Conservation (phyloP, 2,113 vertebrate genomes). For the Clarias magur region DNA sequence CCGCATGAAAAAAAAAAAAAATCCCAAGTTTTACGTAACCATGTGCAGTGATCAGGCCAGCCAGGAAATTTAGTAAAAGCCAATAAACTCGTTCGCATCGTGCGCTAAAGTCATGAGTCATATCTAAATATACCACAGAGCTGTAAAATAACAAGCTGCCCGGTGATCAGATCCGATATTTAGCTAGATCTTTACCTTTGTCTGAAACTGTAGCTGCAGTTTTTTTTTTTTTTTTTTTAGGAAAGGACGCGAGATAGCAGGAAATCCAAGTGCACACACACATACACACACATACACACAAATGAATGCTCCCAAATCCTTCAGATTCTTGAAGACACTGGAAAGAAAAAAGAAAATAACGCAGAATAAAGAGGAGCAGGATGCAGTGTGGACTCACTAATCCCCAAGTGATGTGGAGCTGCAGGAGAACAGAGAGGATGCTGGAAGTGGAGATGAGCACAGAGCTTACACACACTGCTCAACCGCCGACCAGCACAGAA, state of each 20-base stretch:
- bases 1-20: background rate
- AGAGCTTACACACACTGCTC: conserved; percentile 16
- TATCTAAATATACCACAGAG: conserved; percentile 1
- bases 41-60: background rate
- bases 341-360: background rate
- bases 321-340: conserved; percentile 11
- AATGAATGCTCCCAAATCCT: background rate
- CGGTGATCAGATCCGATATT: background rate
- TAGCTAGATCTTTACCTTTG: conserved; percentile 33
- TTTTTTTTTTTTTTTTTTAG: background rate
- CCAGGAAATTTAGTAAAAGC: background rate
- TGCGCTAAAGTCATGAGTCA: conserved; percentile 34
- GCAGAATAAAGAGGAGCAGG: background rate
- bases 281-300: too few relatives aligned
- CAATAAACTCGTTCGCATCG: conserved; percentile 24
- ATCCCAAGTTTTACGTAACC: background rate
- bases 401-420: conserved; percentile 31
- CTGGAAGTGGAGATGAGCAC: conserved; percentile 42
- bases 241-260: conserved; percentile 16
- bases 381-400: background rate
- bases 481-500: background rate
- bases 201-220: conserved; percentile 16
- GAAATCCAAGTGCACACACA: conserved; percentile 4
- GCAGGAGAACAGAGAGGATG: conserved; percentile 35
- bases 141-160: background rate